A percentile compares a stretch with the other conserved stretches of the same genome.
Evolutionary conservation across 2,797 vertebrate species (phyloP).

Genomic region (Sebastolobus altivelis): DNA sequence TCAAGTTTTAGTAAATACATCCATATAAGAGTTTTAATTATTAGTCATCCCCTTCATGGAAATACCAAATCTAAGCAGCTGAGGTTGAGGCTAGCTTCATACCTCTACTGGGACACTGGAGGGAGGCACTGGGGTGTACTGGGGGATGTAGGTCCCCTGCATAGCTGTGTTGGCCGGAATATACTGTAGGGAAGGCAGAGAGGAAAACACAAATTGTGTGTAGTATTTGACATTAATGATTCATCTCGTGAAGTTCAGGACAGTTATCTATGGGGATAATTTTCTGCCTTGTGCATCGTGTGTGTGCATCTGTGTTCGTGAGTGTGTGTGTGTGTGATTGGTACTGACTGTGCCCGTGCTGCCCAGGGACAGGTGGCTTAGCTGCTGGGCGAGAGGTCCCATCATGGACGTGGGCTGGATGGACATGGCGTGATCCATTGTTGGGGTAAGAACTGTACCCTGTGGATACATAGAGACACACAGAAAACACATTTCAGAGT

Average conservation of each 20-base stretch:
- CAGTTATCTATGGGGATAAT: neutral
- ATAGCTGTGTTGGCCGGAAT: conserved; percentile 90
- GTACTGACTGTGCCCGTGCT: conserved; percentile 90
- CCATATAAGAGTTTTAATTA: neutral
- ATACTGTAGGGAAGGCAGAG: conserved; percentile 83
- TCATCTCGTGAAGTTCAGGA: neutral
- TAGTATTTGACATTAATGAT: conserved; percentile 8
- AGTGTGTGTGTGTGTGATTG: neutral
- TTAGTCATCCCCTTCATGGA: conserved; percentile 7
- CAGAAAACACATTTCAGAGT: neutral
- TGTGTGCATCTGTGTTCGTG: conserved; percentile 2
- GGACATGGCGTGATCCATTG: conserved; percentile 93
- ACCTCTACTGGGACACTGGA: conserved; percentile 92
- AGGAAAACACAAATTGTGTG: conserved; percentile 34
- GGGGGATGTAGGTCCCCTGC: conserved; percentile 93
- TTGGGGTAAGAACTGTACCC: conserved; percentile 92
- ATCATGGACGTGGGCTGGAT: conserved; percentile 95
- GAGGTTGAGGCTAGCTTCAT: conserved; percentile 46
- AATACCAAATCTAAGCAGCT: conserved; percentile 14
- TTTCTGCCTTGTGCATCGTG: neutral
- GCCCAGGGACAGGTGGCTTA: conserved; percentile 93
- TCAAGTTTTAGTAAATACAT: conserved; percentile 8
- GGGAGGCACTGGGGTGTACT: conserved; percentile 91
- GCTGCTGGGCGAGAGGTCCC: conserved; percentile 93
- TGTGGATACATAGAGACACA: conserved; percentile 57